Conservation (phyloP, 2,888 invertebrate genomes). For the Seira ritae region DNA sequence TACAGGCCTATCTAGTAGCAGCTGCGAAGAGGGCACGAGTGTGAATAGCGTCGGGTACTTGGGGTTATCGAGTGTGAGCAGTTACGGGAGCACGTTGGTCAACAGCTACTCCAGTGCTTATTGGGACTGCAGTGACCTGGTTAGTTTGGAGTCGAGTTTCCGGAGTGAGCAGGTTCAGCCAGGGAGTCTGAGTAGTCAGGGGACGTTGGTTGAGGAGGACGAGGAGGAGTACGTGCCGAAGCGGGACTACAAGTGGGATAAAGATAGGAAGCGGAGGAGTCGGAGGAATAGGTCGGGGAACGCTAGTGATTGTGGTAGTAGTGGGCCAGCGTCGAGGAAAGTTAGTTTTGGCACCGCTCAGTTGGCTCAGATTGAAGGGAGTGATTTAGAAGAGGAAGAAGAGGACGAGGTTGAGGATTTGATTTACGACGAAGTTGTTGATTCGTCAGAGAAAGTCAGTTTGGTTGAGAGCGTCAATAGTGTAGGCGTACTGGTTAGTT, state of each 20-base stretch:
- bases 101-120: conserved; percentile 51
- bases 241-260: conserved; percentile 29
- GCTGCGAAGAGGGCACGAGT: neutral
- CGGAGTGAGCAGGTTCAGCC: neutral
- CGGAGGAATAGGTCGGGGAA: neutral
- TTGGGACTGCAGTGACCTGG: conserved; percentile 69
- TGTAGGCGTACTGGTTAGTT: no score
- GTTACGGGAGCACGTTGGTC: conserved; percentile 34
- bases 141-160: conserved; percentile 62
- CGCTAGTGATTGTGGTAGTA: neutral
- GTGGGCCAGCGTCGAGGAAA: neutral
- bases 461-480: no score
- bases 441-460: no score
- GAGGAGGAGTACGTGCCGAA: neutral
- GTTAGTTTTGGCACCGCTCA: neutral
- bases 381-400: neutral
- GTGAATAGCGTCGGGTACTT: conserved; percentile 29
- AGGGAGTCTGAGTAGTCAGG: neutral
- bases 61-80: conserved; percentile 24
- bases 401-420: no score
- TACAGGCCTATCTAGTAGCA: neutral
- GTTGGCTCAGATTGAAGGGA: neutral
- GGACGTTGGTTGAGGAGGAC: neutral
- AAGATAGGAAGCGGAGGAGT: conserved; percentile 23
- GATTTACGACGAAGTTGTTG: no score